A percentile compares a stretch with the other conserved stretches of the same genome.
These are phyloP conservation scores for Hydrochoerus hydrochaeris DNA, from an alignment of 2,113 vertebrate genomes.

Conservation along the genomic window DNA sequence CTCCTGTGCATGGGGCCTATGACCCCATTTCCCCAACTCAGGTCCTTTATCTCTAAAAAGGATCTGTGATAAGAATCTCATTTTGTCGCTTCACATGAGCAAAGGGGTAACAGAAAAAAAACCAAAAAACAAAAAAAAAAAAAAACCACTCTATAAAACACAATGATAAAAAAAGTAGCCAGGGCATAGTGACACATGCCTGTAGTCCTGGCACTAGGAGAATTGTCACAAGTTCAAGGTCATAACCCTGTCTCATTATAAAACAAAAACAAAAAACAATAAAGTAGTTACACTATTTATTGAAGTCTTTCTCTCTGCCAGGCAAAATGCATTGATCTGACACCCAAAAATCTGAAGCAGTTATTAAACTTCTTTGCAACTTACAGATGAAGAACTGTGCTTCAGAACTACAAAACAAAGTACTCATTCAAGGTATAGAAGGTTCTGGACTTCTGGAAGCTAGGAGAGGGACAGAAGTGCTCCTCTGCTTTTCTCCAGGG, in stretches of 20 bases:
- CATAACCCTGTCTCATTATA: neutral
- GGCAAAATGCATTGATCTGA: neutral
- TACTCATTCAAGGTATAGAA: neutral
- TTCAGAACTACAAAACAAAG: neutral
- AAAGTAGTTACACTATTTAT: neutral
- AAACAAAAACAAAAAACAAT: slow-evolving; percentile 9
- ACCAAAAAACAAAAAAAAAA: neutral
- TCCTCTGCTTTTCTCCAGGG: neutral
- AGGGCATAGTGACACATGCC: neutral
- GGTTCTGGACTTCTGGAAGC: neutral
- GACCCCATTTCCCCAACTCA: neutral
- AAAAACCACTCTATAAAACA: neutral
- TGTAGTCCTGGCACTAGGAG: neutral
- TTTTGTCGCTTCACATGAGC: slow-evolving; percentile 18
- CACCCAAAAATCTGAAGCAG: neutral
- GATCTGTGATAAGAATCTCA: neutral
- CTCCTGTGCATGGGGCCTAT: neutral
- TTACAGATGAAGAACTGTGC: neutral
- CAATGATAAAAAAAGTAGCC: neutral
- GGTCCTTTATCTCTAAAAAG: slow-evolving; percentile 31
- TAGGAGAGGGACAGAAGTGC: neutral
- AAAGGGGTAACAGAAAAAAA: neutral
- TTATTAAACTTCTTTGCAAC: neutral
- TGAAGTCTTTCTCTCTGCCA: neutral
- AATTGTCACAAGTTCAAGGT: neutral